A percentile compares a stretch with the other conserved stretches of the same genome.
These are phyloP conservation scores for Ceryle rudis DNA, from an alignment of 2,797 vertebrate genomes.

Conservation along the genomic window DNA sequence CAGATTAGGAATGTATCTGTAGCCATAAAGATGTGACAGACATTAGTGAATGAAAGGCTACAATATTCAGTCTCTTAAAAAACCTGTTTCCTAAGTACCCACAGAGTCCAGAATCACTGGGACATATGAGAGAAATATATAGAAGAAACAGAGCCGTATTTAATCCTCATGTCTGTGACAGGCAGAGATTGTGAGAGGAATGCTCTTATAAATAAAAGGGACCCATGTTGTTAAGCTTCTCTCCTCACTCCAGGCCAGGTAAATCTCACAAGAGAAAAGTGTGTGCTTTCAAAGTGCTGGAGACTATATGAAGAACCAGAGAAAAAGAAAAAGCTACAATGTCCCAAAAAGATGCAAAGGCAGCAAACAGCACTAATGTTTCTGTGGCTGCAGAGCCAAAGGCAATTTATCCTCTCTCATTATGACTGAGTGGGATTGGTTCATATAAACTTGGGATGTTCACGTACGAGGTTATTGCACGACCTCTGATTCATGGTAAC, in stretches of 20 bases:
- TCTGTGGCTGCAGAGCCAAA: neutral
- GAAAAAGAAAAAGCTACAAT: neutral
- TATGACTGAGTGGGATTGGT: neutral
- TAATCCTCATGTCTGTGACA: neutral
- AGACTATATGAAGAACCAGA: constrained; percentile 13
- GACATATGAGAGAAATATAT: neutral
- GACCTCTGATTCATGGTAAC: constrained; percentile 39
- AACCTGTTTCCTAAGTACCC: neutral
- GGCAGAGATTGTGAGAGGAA: neutral
- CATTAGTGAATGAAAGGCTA: neutral
- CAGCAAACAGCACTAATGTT: neutral
- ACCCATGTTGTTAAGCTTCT: constrained; percentile 39
- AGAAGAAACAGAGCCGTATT: neutral
- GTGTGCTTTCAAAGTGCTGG: neutral
- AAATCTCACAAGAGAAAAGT: constrained; percentile 25
- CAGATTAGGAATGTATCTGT: neutral
- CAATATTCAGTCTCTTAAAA: neutral
- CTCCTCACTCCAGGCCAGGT: constrained; percentile 31
- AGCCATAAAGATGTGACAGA: neutral
- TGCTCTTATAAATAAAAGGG: constrained; percentile 45
- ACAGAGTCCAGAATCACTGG: neutral
- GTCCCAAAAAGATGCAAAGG: neutral
- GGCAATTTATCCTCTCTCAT: constrained; percentile 6
- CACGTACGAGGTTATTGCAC: neutral
- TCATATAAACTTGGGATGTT: constrained; percentile 36